These are phyloP conservation scores for Helicoverpa assulta DNA, from an alignment of 2,888 invertebrate genomes.

Conservation along the genomic window DNA sequence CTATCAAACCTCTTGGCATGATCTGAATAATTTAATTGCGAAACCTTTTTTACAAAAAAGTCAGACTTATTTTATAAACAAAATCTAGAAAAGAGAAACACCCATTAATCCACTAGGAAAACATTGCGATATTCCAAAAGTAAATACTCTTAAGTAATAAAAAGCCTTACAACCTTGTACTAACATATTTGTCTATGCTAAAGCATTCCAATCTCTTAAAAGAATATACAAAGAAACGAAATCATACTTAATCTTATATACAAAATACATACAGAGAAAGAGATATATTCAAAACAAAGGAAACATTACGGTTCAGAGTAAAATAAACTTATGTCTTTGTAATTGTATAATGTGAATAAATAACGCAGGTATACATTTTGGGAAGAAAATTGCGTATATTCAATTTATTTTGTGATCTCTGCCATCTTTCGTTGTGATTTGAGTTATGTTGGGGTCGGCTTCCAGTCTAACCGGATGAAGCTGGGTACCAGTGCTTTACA, in stretches of 20 bases:
- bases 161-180: conserved; percentile 14
- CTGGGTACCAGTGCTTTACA: too few species aligned
- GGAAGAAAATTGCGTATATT: conserved; percentile 42
- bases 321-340: conserved; percentile 49
- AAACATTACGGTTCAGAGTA: conserved; percentile 37
- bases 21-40: too few species aligned
- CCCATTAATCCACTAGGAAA: neutral
- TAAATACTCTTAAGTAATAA: conserved; percentile 39
- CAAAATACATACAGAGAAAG: conserved; percentile 28
- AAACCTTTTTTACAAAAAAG: too few species aligned
- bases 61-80: too few species aligned
- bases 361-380: conserved; percentile 30
- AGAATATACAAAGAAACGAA: conserved; percentile 32
- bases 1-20: too few species aligned
- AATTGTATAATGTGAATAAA: conserved; percentile 50
- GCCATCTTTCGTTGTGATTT: conserved; percentile 31
- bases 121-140: neutral
- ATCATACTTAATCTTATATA: conserved; percentile 50
- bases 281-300: conserved; percentile 27
- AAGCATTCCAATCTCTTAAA: neutral
- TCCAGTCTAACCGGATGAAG: too few species aligned
- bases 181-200: neutral
- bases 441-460: too few species aligned
- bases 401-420: conserved; percentile 46
- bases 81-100: neutral